Base-by-base conservation (phyloP, 2,113 vertebrate genomes). In the Cromileptes altivelis region DNA sequence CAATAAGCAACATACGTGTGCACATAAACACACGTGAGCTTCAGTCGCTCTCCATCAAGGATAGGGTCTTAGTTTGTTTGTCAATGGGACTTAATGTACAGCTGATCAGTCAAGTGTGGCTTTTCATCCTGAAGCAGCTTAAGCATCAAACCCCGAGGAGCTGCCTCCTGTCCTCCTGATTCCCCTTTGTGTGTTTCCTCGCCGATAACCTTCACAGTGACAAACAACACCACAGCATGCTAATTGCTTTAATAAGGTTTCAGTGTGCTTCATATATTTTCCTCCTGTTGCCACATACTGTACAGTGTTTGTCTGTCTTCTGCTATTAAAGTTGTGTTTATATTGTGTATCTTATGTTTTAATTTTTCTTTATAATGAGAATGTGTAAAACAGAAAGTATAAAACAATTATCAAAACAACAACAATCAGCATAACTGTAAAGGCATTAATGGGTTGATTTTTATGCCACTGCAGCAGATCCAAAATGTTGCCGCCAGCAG, bases 61-160 rank as follows among this genome's bases (percentile, higher is more conserved):
- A 21, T 0, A 6, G 30, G 27, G 52, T 58, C 42, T 85, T 70
- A 73, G 70, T 68, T 55, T 77, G 58, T 82, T 79, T 89, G 77
- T 87, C 67, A 17, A 17, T 71, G 15, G 75, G 55, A 23, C 76
- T 90, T 82, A 81, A 86, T 69, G 65, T 53, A 5, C 53, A 25
- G 76, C 82, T 88, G 89, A 89, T 78, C 84, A 80, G 79, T 91
- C 68, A 77, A 91, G 70, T 42, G 40, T 81, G 61, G 19, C 17
- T 75, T 87, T 88, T 89, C 80, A 72, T 89, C 88, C 72, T 58
- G 55, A 73, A 70, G 82, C 75, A 42, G 79, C 74, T 80, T 82
- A 83, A 86, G 68, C 70, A 61, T 77, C 80, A 78, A 84, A 83
- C 71, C 60, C 52, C 6, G 21, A 82, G 63, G 70, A 81, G 76